Base-by-base conservation (phyloP, 2,113 vertebrate species). In the Scomber japonicus region DNA sequence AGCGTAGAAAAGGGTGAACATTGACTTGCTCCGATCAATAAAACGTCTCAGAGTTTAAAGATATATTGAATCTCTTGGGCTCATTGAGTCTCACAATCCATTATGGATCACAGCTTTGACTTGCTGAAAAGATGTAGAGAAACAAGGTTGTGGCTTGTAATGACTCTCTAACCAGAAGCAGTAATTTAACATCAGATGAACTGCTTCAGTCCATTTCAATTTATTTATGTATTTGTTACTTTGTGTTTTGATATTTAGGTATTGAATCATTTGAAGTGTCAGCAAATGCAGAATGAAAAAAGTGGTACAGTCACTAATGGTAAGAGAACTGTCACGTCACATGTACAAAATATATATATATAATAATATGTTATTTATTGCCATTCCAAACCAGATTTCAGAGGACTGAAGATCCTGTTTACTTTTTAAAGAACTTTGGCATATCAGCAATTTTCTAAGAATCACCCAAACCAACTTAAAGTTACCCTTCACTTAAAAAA, bases 21-120 rank as follows among this genome's bases (percentile, higher is more conserved):
- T 78, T 56, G 88, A 90, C 87, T 88, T 17, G 83, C 76, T 80
- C 71, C 24, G 75, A 78, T 94, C 89, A 89, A 94, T 93, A 88
- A 93, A 93, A 93, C 83, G 91, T 89, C 77, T 79, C 46, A 31
- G 56, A 74, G 76, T 82, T 92, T 85, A 82, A 91, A 82, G 75
- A 88, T 78, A 78, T 73, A 87, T 74, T 44, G 75, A 83, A 75
- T 88, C 74, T 88, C 87, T 62, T 3, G 64, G 85, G 84, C 81
- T 84, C 71, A 60, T 78, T 53, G 68, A 54, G 75, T 49, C 60
- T 85, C 75, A 71, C 79, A 77, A 88, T 88, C 80, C 78, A 90
- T 89, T 88, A 90, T 61, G 68, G 90, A 86, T 81, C 49, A 30
- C 48, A 60, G 74, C 68, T 80, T 86, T 91, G 65, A 80, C 81